A percentile compares a stretch with the other conserved stretches of the same genome.
Evolutionary conservation across 2,113 vertebrate species (phyloP).

Genomic region (Ictalurus furcatus): DNA sequence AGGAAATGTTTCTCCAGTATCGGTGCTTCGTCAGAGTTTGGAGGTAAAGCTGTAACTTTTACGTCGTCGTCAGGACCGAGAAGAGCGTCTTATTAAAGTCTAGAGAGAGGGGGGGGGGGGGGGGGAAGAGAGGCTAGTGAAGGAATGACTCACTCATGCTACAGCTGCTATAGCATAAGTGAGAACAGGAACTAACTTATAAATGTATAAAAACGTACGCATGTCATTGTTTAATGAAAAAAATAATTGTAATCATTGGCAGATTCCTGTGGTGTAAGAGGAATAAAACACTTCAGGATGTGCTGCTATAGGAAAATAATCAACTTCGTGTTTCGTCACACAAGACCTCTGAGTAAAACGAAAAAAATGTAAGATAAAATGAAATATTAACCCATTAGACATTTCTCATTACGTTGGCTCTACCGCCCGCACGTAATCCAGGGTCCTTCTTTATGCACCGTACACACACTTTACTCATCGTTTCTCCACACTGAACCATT

Average conservation of each 20-base stretch:
- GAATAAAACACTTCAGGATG: background rate
- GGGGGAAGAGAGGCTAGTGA: background rate
- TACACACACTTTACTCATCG: too few species aligned
- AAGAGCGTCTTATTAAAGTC: background rate
- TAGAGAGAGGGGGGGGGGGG: background rate
- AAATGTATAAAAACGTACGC: background rate
- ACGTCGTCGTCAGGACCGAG: background rate
- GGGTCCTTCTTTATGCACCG: too few species aligned
- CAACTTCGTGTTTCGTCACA: background rate
- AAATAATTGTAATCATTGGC: background rate
- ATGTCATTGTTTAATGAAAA: background rate
- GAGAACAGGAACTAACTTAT: background rate
- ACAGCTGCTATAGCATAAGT: background rate
- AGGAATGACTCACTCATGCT: background rate
- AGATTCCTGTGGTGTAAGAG: background rate
- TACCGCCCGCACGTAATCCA: too few species aligned
- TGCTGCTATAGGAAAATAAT: background rate
- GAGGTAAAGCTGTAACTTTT: background rate
- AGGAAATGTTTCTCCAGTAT: background rate
- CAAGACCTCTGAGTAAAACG: background rate
- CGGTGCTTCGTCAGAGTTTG: background rate
- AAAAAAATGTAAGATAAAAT: too few species aligned
- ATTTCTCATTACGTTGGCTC: too few species aligned
- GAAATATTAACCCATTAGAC: too few species aligned
- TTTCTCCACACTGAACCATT: too few species aligned